A percentile compares a stretch with the other conserved stretches of the same genome.
Conservation (phyloP, 92 coral and sea anemone species). For the Parazoanthus darwini region DNA sequence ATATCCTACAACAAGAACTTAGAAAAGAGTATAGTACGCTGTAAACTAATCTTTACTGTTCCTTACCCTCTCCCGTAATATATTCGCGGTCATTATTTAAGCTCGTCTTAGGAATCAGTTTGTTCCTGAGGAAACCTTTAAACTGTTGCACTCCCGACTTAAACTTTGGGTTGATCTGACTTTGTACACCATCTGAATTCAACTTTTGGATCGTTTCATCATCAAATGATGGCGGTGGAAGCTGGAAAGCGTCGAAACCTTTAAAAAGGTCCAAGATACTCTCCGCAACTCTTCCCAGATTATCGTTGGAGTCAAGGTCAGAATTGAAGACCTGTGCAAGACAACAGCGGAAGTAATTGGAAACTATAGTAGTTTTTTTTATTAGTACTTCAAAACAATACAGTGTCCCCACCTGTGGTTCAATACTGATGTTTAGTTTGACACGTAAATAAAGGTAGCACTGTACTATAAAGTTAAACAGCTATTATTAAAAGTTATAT, state of each 20-base stretch:
- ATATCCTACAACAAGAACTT: no score
- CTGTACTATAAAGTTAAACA: no score
- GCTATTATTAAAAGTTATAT: no score
- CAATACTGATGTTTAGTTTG: no score
- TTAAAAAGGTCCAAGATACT: slow-evolving; percentile 77
- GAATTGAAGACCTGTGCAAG: slow-evolving; percentile 19
- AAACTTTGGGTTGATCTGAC: slow-evolving; percentile 33
- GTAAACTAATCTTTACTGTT: no score
- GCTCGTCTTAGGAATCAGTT: slow-evolving; percentile 30
- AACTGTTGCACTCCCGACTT: slow-evolving; percentile 29
- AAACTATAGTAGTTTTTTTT: not conserved
- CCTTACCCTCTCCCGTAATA: slow-evolving; percentile 38
- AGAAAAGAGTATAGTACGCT: no score
- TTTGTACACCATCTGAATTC: slow-evolving; percentile 7
- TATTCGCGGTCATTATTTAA: slow-evolving; percentile 2
- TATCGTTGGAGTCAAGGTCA: slow-evolving; percentile 23
- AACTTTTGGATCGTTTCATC: slow-evolving; percentile 26
- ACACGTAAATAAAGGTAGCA: no score
- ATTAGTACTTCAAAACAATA: not conserved
- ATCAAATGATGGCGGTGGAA: slow-evolving; percentile 49
- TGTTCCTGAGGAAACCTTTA: slow-evolving; percentile 19
- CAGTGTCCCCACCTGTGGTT: no score
- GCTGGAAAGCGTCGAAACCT: slow-evolving; percentile 81
- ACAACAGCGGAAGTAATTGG: not conserved
- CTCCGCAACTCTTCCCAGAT: slow-evolving; percentile 64